Percentiles rank a stretch among this genome's conserved stretches.
Conservation (phyloP, 1,140 invertebrate species). For the Penaeus chinensis region DNA sequence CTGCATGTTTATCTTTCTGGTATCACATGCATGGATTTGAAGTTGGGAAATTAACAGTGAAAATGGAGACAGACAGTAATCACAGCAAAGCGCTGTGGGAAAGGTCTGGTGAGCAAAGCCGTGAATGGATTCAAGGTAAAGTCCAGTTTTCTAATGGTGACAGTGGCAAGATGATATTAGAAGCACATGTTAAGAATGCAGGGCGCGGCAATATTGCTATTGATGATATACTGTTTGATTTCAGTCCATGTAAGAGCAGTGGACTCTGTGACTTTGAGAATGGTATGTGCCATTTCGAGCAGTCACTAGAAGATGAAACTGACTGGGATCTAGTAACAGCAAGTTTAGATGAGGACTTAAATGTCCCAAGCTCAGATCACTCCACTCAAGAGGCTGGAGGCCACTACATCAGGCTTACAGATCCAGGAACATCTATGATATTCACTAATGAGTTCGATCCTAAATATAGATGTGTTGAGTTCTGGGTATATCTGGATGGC, state of each 20-base stretch:
- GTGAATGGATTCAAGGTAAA: slow-evolving; percentile 44
- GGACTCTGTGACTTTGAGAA: slow-evolving; percentile 50
- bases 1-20: slow-evolving; percentile 49
- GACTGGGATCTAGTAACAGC: slow-evolving; percentile 43
- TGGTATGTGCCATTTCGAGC: slow-evolving; percentile 47
- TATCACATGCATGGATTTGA: slow-evolving; percentile 56
- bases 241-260: slow-evolving; percentile 11
- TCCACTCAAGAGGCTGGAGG: slow-evolving; percentile 37
- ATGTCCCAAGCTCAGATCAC: slow-evolving; percentile 40
- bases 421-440: slow-evolving; percentile 19
- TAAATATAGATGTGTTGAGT: slow-evolving; percentile 50
- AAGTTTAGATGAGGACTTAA: background rate
- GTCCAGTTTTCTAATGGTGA: slow-evolving; percentile 23
- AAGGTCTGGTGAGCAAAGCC: slow-evolving; percentile 43
- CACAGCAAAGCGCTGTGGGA: slow-evolving; percentile 3
- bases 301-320: slow-evolving; percentile 36
- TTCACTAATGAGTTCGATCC: slow-evolving; percentile 46
- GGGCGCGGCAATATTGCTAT: slow-evolving; percentile 47
- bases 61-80: slow-evolving; percentile 9
- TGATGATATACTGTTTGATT: slow-evolving; percentile 47
- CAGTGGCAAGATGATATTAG: slow-evolving; percentile 5
- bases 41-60: slow-evolving; percentile 25
- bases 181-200: slow-evolving; percentile 16
- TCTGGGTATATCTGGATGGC: slow-evolving; percentile 48
- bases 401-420: slow-evolving; percentile 37